These are phyloP conservation scores for Trichonephila clavata DNA, from an alignment of 1,140 invertebrate genomes.

Conservation along the genomic window DNA sequence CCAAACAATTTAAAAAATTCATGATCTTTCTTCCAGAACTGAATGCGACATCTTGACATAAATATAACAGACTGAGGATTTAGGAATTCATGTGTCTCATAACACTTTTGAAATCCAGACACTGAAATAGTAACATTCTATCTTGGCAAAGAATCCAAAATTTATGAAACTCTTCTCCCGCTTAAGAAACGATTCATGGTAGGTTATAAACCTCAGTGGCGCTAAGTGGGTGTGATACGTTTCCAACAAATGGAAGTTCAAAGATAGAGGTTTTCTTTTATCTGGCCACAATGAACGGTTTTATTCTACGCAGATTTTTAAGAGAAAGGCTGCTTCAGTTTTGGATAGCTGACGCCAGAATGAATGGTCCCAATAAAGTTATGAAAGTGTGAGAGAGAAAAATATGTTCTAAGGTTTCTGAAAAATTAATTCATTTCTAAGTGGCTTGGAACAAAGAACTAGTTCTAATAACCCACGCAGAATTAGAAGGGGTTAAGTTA, in stretches of 20 bases:
- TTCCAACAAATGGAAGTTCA: not conserved
- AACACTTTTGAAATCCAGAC: not conserved
- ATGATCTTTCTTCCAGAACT: not conserved
- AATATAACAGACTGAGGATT: not conserved
- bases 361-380: slow-evolving; percentile 4
- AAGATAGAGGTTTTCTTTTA: slow-evolving; percentile 4
- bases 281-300: not conserved
- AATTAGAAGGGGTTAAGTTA: not conserved
- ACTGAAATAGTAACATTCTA: not conserved
- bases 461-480: not conserved
- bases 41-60: not conserved
- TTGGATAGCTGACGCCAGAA: not conserved
- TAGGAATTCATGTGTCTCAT: not conserved
- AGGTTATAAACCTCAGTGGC: slow-evolving; percentile 38
- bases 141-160: not conserved
- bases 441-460: not conserved
- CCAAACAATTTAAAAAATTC: slow-evolving; percentile 1
- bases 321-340: not conserved
- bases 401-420: not conserved
- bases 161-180: slow-evolving; percentile 27
- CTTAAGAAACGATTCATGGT: not conserved
- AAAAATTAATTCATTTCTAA: slow-evolving; percentile 1
- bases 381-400: not conserved
- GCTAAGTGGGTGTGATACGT: slow-evolving; percentile 22
- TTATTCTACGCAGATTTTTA: not conserved